A percentile compares a stretch with the other conserved stretches of the same genome.
Evolutionary conservation across 2,888 invertebrate genomes (phyloP).

Genomic region (Heliconius erato): DNA sequence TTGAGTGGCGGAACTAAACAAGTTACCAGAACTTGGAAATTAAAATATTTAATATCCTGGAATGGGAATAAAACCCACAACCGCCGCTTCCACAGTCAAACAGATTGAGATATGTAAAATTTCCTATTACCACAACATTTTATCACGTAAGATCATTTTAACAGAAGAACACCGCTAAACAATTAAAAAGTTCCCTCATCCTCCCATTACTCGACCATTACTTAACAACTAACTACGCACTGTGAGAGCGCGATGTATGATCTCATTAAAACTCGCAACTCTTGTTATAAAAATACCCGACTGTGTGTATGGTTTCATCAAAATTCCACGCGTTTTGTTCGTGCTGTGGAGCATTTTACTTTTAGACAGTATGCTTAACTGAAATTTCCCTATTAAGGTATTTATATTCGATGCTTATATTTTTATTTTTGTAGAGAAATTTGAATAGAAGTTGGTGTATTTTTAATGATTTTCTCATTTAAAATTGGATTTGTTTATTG

Average conservation of each 20-base stretch:
- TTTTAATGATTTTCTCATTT: no score
- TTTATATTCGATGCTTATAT: conserved; percentile 41
- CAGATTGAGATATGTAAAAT: not conserved
- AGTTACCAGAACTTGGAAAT: no score
- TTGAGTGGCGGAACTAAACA: no score
- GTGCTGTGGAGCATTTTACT: conserved; percentile 61
- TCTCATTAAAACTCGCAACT: conserved; percentile 56
- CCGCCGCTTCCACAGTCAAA: no score
- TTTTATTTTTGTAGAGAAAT: not conserved
- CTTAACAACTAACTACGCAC: conserved; percentile 49
- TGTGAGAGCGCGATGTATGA: conserved; percentile 41
- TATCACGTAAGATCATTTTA: not conserved
- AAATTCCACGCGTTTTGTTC: conserved; percentile 66
- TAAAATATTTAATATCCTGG: no score
- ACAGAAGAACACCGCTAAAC: not conserved
- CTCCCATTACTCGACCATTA: conserved; percentile 29
- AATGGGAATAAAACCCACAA: no score
- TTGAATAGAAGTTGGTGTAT: not conserved
- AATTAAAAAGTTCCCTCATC: conserved; percentile 31
- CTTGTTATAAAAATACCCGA: conserved; percentile 63
- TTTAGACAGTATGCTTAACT: conserved; percentile 53
- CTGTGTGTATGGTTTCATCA: conserved; percentile 62
- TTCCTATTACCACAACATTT: not conserved
- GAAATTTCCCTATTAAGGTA: conserved; percentile 48
- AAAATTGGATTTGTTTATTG: no score